Conservation (phyloP, 2,113 vertebrate species). For the Eulemur macaco region DNA sequence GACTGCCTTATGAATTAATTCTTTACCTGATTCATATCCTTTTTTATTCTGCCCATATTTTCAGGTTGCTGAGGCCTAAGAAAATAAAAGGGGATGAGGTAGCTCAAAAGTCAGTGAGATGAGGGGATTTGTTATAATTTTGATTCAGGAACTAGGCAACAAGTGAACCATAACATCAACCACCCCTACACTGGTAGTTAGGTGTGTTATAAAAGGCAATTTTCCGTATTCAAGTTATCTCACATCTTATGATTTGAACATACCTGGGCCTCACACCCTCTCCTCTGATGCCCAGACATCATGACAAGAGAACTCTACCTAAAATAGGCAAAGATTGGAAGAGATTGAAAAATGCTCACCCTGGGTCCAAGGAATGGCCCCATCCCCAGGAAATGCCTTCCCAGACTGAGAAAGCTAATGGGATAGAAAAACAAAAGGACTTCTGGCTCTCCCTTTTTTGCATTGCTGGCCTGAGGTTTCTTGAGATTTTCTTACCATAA, state of each 20-base stretch:
- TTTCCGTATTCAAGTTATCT: slow-evolving; percentile 2
- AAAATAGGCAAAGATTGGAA: background rate
- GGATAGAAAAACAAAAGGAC: background rate
- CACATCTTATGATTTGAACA: background rate
- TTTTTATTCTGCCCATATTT: background rate
- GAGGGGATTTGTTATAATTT: background rate
- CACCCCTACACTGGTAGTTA: background rate
- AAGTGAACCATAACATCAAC: background rate
- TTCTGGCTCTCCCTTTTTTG: background rate
- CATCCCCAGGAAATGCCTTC: background rate
- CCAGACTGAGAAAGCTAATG: background rate
- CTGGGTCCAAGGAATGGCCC: background rate
- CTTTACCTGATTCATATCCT: background rate
- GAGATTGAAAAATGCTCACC: background rate
- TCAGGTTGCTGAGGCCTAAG: background rate
- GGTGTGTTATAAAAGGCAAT: background rate
- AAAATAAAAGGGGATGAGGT: background rate
- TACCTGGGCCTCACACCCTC: background rate
- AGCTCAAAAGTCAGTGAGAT: background rate
- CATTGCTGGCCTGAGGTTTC: background rate
- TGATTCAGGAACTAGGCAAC: background rate
- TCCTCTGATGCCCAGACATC: background rate
- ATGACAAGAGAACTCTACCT: background rate
- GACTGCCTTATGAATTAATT: background rate
- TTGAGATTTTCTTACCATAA: background rate